These are phyloP conservation scores for Leptopilina myrica DNA, from an alignment of 2,888 invertebrate genomes.

Conservation along the genomic window DNA sequence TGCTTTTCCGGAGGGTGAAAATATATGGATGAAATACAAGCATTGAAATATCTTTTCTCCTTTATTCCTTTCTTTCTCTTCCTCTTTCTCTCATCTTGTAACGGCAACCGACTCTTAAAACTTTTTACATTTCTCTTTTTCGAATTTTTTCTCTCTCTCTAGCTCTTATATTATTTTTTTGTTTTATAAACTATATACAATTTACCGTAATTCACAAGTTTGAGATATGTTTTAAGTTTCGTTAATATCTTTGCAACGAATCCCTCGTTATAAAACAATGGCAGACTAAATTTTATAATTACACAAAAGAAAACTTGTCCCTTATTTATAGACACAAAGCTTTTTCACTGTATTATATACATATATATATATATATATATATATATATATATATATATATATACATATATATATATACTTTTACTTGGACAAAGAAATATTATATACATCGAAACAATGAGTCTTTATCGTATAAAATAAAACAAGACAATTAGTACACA, in stretches of 20 bases:
- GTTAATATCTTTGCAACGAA: constrained; percentile 9
- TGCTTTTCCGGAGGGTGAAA: constrained; percentile 26
- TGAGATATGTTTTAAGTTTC: constrained; percentile 4
- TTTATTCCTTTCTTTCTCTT: too few relatives aligned
- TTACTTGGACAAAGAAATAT: neutral
- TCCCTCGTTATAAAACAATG: constrained; percentile 1
- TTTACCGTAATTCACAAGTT: neutral
- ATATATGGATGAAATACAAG: constrained; percentile 18
- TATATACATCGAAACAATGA: neutral
- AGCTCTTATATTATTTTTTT: neutral
- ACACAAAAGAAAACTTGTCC: constrained; percentile 12
- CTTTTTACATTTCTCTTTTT: neutral
- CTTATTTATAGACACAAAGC: neutral
- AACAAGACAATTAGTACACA: neutral
- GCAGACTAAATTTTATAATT: constrained; percentile 12
- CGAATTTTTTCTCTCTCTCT: neutral
- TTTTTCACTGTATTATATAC: neutral
- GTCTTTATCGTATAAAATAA: neutral
- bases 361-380: too few relatives aligned
- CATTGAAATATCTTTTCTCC: neutral
- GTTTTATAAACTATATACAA: neutral
- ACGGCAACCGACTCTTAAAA: neutral
- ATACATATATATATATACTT: too few relatives aligned
- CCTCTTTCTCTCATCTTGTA: neutral
- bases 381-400: too few relatives aligned